These are phyloP conservation scores for Teinopalpus imperialis DNA, from an alignment of 2,888 invertebrate genomes.

Conservation along the genomic window DNA sequence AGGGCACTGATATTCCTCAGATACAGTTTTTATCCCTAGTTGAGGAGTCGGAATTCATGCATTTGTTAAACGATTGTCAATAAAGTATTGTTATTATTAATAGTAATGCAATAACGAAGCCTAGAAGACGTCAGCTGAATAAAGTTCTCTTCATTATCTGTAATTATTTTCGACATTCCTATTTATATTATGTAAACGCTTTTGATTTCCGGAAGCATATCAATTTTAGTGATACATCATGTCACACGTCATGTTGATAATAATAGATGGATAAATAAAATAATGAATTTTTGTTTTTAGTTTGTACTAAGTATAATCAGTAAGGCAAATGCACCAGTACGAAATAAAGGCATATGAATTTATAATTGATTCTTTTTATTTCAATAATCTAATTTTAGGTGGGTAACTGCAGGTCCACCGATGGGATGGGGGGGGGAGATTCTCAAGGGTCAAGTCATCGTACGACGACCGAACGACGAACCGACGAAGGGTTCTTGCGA, in stretches of 20 bases:
- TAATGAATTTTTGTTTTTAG: constrained; percentile 55
- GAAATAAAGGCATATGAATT: constrained; percentile 81
- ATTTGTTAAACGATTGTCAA: too few relatives aligned
- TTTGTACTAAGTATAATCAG: constrained; percentile 73
- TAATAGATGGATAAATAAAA: constrained; percentile 53
- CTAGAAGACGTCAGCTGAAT: constrained; percentile 14
- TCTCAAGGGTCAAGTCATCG: too few relatives aligned
- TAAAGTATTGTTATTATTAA: too few relatives aligned
- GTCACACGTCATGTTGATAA: constrained; percentile 50
- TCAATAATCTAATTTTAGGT: too few relatives aligned
- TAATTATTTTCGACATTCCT: constrained; percentile 34
- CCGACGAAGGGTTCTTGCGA: too few relatives aligned
- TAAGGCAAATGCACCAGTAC: constrained; percentile 81
- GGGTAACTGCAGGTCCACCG: too few relatives aligned
- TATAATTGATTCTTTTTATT: constrained; percentile 42
- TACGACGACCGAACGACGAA: too few relatives aligned
- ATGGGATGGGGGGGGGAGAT: too few relatives aligned
- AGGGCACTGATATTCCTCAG: too few relatives aligned
- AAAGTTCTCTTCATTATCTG: constrained; percentile 26
- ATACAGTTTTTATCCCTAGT: too few relatives aligned
- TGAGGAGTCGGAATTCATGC: too few relatives aligned
- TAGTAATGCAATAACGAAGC: too few relatives aligned
- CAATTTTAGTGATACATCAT: constrained; percentile 58
- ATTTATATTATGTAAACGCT: constrained; percentile 54
- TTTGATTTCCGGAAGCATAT: constrained; percentile 66